Evolutionary conservation across 2,888 invertebrate genomes (phyloP).

Genomic region (Dicroscelio sp.): DNA sequence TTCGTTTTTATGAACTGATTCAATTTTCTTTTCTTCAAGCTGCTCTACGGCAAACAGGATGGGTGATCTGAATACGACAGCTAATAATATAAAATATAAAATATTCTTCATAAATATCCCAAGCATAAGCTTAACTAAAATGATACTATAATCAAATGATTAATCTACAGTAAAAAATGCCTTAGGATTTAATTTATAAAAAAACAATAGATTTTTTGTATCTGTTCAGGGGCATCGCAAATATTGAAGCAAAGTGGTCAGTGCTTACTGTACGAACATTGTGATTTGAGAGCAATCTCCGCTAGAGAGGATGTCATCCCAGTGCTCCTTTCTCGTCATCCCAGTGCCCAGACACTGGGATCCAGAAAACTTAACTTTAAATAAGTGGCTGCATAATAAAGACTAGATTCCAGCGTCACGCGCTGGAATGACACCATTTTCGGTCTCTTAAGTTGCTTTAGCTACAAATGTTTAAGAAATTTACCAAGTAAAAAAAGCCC

Average conservation of each 20-base stretch:
- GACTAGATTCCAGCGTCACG: no score
- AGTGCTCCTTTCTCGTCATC: conserved; percentile 6
- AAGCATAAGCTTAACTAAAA: conserved; percentile 61
- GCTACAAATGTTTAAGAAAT: conserved; percentile 9
- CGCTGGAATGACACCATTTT: neutral
- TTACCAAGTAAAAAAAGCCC: conserved; percentile 21
- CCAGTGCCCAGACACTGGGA: neutral
- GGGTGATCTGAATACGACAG: conserved; percentile 60
- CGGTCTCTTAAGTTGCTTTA: conserved; percentile 5
- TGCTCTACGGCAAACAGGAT: conserved; percentile 63
- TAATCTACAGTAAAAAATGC: conserved; percentile 66
- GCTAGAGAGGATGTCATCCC: neutral
- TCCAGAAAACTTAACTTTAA: no score
- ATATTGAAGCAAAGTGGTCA: conserved; percentile 50
- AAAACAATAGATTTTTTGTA: conserved; percentile 47
- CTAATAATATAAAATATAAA: conserved; percentile 63
- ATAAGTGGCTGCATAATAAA: no score
- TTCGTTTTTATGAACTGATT: conserved; percentile 60
- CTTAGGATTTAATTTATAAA: conserved; percentile 62
- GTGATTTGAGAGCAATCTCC: no score
- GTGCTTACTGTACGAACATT: conserved; percentile 39
- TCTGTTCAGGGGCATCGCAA: conserved; percentile 43
- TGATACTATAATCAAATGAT: conserved; percentile 69
- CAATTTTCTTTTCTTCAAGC: conserved; percentile 63
- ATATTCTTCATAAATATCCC: conserved; percentile 56